Evolutionary conservation across 2,113 vertebrate genomes (phyloP).

Genomic region (Chaetorhynchus papuensis): DNA sequence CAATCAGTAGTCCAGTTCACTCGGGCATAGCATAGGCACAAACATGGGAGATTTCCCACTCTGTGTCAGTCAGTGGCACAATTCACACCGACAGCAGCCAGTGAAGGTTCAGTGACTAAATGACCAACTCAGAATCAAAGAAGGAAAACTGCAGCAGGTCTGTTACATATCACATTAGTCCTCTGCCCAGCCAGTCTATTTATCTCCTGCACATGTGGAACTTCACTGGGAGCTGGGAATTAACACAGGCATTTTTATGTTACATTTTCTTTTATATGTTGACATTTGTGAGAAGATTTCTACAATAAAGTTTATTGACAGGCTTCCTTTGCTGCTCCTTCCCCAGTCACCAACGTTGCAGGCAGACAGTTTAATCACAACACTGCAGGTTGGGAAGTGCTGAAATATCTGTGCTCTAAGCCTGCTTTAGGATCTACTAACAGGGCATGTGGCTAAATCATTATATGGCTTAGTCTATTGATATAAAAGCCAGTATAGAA

Average conservation of each 20-base stretch:
- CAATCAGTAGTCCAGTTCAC: not conserved
- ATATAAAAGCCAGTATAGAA: not conserved
- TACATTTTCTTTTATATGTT: constrained; percentile 33
- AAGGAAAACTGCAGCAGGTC: not conserved
- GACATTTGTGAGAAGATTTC: constrained; percentile 45
- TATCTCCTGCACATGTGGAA: not conserved
- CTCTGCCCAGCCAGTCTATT: not conserved
- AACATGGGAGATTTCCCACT: not conserved
- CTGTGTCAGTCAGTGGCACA: not conserved
- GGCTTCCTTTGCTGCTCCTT: constrained; percentile 11
- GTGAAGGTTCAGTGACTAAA: not conserved
- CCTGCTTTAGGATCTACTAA: not conserved
- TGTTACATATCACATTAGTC: not conserved
- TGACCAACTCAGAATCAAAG: not conserved
- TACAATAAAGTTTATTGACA: constrained; percentile 64
- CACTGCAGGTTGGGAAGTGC: not conserved
- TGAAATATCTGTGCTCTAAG: constrained; percentile 23
- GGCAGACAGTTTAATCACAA: constrained; percentile 52
- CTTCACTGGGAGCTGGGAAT: constrained; percentile 11
- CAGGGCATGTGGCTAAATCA: not conserved
- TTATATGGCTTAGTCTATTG: not conserved
- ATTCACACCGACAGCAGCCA: not conserved
- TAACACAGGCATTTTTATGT: constrained; percentile 54
- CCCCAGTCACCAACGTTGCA: constrained; percentile 15
- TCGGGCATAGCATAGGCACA: not conserved